These are phyloP conservation scores for Shargacucullia verbasci DNA, from an alignment of 2,888 invertebrate genomes.

Conservation along the genomic window DNA sequence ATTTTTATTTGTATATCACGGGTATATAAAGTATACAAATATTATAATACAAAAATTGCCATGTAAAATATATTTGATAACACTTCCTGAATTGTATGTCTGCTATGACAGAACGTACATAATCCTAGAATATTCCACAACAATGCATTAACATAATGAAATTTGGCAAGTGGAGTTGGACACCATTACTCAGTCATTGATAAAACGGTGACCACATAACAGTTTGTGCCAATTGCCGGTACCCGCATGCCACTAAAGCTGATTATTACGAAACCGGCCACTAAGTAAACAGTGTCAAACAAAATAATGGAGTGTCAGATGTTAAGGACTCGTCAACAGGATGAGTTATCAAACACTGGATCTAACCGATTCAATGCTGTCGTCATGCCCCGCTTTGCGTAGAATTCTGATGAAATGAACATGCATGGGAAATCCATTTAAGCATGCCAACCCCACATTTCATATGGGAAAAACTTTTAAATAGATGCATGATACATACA, in stretches of 20 bases:
- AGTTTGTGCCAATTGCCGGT: slow-evolving; percentile 67
- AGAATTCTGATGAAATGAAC: neutral
- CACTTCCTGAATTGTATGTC: no score
- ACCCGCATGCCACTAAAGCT: slow-evolving; percentile 58
- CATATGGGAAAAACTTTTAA: no score
- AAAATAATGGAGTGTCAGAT: slow-evolving; percentile 37
- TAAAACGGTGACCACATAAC: slow-evolving; percentile 68
- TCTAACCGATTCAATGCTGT: slow-evolving; percentile 4
- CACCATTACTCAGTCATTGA: slow-evolving; percentile 59
- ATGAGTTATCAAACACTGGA: slow-evolving; percentile 23
- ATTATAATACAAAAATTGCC: no score
- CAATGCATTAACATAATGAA: slow-evolving; percentile 24
- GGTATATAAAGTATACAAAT: neutral
- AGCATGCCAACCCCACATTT: no score
- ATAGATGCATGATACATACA: no score
- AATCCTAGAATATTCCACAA: slow-evolving; percentile 12
- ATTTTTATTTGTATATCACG: slow-evolving; percentile 15
- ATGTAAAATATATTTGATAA: no score
- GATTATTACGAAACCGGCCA: slow-evolving; percentile 58
- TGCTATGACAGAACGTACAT: neutral
- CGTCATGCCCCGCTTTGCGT: neutral
- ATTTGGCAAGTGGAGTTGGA: slow-evolving; percentile 39
- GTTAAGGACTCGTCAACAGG: slow-evolving; percentile 27
- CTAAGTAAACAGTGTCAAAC: slow-evolving; percentile 41
- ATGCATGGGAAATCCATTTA: no score